A percentile compares a stretch with the other conserved stretches of the same genome.
Conservation (phyloP, 2,797 vertebrate species). For the Jordanella pulchra region DNA sequence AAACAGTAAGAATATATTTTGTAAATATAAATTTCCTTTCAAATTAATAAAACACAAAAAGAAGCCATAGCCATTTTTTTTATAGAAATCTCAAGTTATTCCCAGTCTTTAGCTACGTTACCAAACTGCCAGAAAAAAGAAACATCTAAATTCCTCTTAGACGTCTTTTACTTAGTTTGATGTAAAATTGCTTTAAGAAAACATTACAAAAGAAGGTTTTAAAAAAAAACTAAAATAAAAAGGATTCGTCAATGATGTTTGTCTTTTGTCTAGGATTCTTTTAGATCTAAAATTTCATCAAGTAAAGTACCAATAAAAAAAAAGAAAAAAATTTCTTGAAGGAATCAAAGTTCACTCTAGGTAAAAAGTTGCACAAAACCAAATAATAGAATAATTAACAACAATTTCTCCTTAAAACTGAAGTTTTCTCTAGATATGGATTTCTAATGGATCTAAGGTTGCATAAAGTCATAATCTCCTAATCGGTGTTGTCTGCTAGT, state of each 20-base stretch:
- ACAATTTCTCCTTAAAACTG: neutral
- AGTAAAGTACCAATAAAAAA: neutral
- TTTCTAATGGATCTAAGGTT: neutral
- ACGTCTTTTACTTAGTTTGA: neutral
- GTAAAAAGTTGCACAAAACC: neutral
- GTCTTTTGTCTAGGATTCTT: neutral
- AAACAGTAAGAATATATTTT: neutral
- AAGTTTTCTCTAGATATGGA: neutral
- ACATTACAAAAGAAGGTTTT: neutral
- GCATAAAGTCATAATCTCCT: conserved; percentile 47
- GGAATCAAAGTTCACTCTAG: neutral
- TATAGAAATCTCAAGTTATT: neutral
- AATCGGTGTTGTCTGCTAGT: conserved; percentile 39
- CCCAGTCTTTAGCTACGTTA: neutral
- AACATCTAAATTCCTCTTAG: neutral
- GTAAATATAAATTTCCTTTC: neutral
- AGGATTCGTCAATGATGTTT: neutral
- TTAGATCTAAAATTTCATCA: neutral
- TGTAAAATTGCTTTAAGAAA: neutral
- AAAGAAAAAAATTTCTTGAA: neutral
- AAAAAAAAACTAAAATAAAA: neutral
- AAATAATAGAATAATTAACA: neutral
- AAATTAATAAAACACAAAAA: neutral
- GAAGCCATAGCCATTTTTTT: neutral
- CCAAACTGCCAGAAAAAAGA: neutral